phyloP scores from a whole-genome alignment of 1,140 invertebrate genomes.

The Lordiphosa stackelbergi region DNA sequence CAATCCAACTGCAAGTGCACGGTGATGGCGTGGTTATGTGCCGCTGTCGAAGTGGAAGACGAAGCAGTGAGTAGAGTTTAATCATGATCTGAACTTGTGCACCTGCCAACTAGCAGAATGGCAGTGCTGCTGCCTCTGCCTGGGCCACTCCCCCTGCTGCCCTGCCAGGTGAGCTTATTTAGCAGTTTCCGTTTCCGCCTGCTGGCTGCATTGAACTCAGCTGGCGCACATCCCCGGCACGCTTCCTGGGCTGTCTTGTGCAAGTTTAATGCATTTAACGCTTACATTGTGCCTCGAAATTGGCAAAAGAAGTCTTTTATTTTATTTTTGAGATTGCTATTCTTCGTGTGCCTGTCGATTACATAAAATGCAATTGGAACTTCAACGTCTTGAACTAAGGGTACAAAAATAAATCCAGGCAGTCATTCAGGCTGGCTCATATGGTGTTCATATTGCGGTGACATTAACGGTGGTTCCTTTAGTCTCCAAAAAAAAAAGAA shows the following conservation, averaged over 20 bases:
- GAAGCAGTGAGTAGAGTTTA: conserved; percentile 19
- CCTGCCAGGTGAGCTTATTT: conserved; percentile 56
- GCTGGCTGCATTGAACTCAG: conserved; percentile 54
- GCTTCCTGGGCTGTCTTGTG: conserved; percentile 38
- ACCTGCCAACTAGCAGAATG: conserved; percentile 51
- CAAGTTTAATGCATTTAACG: conserved; percentile 73
- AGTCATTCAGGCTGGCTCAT: conserved; percentile 49
- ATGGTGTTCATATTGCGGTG: conserved; percentile 45
- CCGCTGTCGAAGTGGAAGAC: not conserved
- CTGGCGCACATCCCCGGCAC: conserved; percentile 47
- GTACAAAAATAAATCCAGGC: conserved; percentile 28
- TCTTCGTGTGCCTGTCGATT: conserved; percentile 33
- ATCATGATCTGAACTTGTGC: conserved; percentile 59
- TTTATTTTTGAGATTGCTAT: conserved; percentile 4
- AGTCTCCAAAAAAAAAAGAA: conserved; percentile 2
- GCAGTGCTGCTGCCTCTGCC: not conserved
- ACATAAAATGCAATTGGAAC: conserved; percentile 21
- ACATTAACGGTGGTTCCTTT: conserved; percentile 33
- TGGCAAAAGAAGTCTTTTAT: conserved; percentile 40
- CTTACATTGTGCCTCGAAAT: conserved; percentile 62
- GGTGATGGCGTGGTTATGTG: conserved; percentile 52
- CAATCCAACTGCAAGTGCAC: conserved; percentile 52
- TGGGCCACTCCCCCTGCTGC: not conserved
- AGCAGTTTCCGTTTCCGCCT: conserved; percentile 70
- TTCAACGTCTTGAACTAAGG: not conserved